A percentile compares a stretch with the other conserved stretches of the same genome.
Conservation (phyloP, 2,797 vertebrate genomes). For the Microctenopoma stevenorrisi region DNA sequence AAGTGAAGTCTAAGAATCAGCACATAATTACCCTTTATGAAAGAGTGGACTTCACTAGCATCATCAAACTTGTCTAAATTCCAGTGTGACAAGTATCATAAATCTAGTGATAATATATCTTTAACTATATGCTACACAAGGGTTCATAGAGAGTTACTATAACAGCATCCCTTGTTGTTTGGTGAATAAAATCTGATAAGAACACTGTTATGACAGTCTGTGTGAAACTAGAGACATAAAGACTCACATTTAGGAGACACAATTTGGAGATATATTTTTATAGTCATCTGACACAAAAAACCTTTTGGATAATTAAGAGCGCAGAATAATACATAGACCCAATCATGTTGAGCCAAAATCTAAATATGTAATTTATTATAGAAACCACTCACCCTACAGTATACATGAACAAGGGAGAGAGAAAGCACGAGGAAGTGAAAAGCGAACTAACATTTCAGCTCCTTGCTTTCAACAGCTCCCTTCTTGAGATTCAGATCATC, state of each 20-base stretch:
- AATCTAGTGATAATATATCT: too few species aligned
- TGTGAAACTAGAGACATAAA: not conserved
- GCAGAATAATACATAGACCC: not conserved
- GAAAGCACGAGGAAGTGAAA: conserved; percentile 43
- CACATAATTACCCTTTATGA: too few species aligned
- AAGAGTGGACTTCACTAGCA: too few species aligned
- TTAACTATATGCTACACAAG: too few species aligned
- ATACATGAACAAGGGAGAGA: not conserved
- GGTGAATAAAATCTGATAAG: not conserved
- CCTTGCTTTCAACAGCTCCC: conserved; percentile 66
- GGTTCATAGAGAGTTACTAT: too few species aligned
- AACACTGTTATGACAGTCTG: not conserved
- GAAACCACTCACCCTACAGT: conserved; percentile 21
- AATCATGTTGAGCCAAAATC: conserved; percentile 6
- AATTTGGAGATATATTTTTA: not conserved
- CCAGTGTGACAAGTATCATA: too few species aligned
- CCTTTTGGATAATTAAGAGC: too few species aligned
- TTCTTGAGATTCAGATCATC: conserved; percentile 80
- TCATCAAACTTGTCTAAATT: too few species aligned
- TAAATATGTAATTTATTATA: conserved; percentile 6
- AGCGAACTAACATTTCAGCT: conserved; percentile 62
- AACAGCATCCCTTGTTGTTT: too few species aligned
- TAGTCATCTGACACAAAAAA: too few species aligned
- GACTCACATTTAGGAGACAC: not conserved
- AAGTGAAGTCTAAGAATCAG: too few species aligned